Conservation (phyloP, 2,113 vertebrate genomes). For the Antidorcas marsupialis region DNA sequence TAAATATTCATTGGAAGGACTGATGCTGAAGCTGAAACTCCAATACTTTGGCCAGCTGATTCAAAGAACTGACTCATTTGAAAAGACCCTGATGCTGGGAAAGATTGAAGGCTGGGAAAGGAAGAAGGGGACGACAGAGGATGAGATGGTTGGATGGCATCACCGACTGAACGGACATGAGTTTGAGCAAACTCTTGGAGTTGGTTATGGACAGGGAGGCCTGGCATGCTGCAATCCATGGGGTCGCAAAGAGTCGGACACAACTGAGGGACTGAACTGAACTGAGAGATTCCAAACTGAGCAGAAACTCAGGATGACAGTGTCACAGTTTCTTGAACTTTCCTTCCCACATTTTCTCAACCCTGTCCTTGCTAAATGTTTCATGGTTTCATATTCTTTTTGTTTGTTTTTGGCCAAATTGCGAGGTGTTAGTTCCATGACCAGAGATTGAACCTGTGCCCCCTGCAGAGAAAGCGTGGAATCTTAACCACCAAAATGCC, state of each 20-base stretch:
- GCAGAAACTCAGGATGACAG: neutral
- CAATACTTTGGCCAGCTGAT: neutral
- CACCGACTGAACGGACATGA: neutral
- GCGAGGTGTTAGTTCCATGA: neutral
- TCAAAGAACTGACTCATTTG: neutral
- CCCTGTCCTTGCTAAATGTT: neutral
- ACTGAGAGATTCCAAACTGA: neutral
- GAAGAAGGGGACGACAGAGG: neutral
- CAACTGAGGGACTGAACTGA: neutral
- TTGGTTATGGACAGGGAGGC: neutral
- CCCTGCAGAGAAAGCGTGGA: neutral
- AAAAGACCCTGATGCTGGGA: neutral
- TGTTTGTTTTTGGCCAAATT: neutral
- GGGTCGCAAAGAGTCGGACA: neutral
- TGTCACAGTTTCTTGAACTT: neutral
- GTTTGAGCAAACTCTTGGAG: neutral
- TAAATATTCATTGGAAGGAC: neutral
- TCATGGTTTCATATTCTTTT: neutral
- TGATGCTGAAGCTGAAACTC: neutral
- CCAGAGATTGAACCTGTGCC: neutral
- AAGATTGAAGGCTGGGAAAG: neutral
- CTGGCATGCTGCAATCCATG: neutral
- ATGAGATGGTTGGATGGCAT: neutral
- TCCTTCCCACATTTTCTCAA: neutral
- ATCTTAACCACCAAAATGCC: neutral